Evolutionary conservation across 37 sponge, comb jelly and placozoan species (phyloP).

Genomic region (Hexactinellida sp.): DNA sequence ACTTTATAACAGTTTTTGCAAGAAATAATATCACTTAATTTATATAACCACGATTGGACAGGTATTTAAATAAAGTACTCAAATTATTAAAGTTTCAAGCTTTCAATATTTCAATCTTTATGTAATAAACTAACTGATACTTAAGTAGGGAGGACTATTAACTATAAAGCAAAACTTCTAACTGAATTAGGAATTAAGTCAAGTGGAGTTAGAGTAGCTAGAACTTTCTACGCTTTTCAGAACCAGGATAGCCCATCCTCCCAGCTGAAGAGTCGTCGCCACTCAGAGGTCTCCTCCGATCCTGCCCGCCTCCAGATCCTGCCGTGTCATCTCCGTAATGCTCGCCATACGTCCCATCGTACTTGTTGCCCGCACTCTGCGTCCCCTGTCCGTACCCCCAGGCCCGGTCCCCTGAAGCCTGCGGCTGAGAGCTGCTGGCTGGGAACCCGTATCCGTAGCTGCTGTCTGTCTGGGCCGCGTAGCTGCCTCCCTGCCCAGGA

Average conservation of each 20-base stretch:
- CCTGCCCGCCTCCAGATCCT: background rate
- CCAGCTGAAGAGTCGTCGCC: background rate
- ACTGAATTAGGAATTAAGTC: too few species aligned
- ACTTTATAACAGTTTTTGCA: too few species aligned
- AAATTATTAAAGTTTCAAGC: too few species aligned
- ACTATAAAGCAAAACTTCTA: background rate
- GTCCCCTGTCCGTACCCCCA: background rate
- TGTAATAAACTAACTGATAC: background rate
- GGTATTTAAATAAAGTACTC: too few species aligned
- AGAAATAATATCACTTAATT: too few species aligned
- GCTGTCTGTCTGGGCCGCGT: background rate
- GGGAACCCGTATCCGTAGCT: background rate
- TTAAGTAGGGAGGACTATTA: background rate
- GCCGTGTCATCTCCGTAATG: background rate
- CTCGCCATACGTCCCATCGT: background rate
- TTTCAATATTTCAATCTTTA: background rate
- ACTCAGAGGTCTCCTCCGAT: background rate
- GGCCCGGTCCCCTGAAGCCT: background rate
- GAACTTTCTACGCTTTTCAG: slow-evolving; percentile 11
- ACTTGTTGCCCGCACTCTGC: background rate
- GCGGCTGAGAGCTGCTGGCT: background rate
- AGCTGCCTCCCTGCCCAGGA: background rate
- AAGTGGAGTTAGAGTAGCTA: too few species aligned
- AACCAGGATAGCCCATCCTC: background rate
- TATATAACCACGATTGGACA: too few species aligned